Evolutionary conservation across 1,140 invertebrate genomes (phyloP), one percentile per base, ranked within the genome.

Genomic region (Papilio dardanus): DNA sequence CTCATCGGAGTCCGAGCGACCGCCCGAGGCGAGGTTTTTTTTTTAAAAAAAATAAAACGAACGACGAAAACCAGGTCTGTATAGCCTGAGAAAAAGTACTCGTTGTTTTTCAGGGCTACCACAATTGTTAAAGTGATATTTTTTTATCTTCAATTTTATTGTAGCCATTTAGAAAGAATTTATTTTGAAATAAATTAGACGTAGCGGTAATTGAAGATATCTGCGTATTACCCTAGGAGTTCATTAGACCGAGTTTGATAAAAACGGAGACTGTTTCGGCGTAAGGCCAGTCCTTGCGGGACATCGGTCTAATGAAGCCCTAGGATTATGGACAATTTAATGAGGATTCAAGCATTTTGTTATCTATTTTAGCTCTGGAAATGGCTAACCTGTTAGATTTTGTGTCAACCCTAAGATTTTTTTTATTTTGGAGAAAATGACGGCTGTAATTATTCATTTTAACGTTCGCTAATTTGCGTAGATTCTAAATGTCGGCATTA

Each of bases 401-500:
- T 10, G 19, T 62, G 54, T 10, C 54, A 62, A 30, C 54, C 54
- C 54, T 62, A 62, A 16, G 12, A 5, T 16, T 12, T 5, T 28
- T 40, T 77, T n/a, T n/a, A n/a, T 77, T 78, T 71, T 77, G 54
- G 37, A 75, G 76, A 79, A 80, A 81, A 81, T 79, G 79, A 77
- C 77, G 40, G 76, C 66, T 77, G 40, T 67, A 76, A 77, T 77
- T 80, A 73, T 69, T 40, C 35, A 24, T 69, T 69, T 74, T 40
- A 74, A 68, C n/a, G 62, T 67, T 77, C 35, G 40, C 69, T 77
- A 76, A 75, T 77, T 75, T 74, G 74, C 75, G 77, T 79, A 65
- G 76, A 74, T 74, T 54, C 68, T 58, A 65, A 71, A 78, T 74
- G 66, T 75, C 71, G 19, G 12, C 37, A 30, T 37, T 77, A 75